A percentile compares a stretch with the other conserved stretches of the same genome.
Evolutionary conservation across 2,888 invertebrate genomes (phyloP).

Genomic region (Macrophya alboannulata): DNA sequence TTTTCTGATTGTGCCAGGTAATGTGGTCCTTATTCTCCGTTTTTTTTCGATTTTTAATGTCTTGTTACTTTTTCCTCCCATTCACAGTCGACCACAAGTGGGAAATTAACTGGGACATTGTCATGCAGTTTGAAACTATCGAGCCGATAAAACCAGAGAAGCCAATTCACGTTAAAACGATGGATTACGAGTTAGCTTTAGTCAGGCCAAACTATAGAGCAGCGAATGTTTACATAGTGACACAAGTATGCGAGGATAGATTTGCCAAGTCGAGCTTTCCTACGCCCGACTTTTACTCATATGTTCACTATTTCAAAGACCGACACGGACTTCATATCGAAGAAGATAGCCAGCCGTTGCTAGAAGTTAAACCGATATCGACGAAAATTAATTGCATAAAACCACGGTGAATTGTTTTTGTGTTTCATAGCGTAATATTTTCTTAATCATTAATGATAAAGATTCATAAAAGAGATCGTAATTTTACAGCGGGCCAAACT

Average conservation of each 20-base stretch:
- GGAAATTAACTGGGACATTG: slow-evolving; percentile 84
- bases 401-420: slow-evolving; percentile 77
- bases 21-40: slow-evolving; percentile 53
- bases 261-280: slow-evolving; percentile 87
- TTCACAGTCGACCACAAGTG: slow-evolving; percentile 69
- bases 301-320: slow-evolving; percentile 87
- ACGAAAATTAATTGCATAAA: slow-evolving; percentile 84
- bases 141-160: slow-evolving; percentile 74
- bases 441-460: not conserved
- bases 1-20: slow-evolving; percentile 77
- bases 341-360: slow-evolving; percentile 87
- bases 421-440: not conserved
- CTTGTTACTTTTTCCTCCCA: not conserved
- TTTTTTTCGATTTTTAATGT: not conserved
- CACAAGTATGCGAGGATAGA: slow-evolving; percentile 85
- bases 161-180: slow-evolving; percentile 82
- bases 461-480: not conserved
- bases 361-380: slow-evolving; percentile 90
- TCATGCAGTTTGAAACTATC: slow-evolving; percentile 81
- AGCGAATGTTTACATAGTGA: slow-evolving; percentile 84
- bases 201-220: slow-evolving; percentile 93
- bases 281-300: slow-evolving; percentile 83
- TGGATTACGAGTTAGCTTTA: slow-evolving; percentile 87
- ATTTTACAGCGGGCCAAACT: slow-evolving; percentile 74
- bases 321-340: slow-evolving; percentile 88